Percentiles rank a stretch among this genome's conserved stretches.
Evolutionary conservation across 2,888 invertebrate genomes (phyloP).

Genomic region (Agonopterix arenella): DNA sequence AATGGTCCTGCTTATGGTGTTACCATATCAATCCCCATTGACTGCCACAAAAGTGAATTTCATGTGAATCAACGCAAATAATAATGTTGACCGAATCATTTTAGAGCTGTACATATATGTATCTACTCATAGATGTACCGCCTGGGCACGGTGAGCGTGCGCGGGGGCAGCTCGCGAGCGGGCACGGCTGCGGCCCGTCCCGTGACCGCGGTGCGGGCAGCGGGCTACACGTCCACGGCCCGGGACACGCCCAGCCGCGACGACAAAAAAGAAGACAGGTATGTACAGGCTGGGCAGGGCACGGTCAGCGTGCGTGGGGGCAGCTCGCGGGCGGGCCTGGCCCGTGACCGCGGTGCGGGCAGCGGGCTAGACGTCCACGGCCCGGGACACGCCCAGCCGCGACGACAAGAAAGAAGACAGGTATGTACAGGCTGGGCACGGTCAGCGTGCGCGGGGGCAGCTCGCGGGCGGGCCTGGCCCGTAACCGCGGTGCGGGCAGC

Average conservation of each 20-base stretch:
- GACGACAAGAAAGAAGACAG: slow-evolving; percentile 88
- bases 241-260: slow-evolving; percentile 88
- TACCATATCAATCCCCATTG: too few species aligned
- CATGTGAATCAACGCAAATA: too few species aligned
- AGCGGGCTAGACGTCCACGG: slow-evolving; percentile 94
- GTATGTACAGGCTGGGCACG: slow-evolving; percentile 38
- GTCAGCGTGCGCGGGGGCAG: slow-evolving; percentile 45
- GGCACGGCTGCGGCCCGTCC: too few species aligned
- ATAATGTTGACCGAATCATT: background rate
- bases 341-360: slow-evolving; percentile 98
- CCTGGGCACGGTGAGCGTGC: slow-evolving; percentile 52
- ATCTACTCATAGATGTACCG: slow-evolving; percentile 46
- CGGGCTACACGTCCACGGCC: slow-evolving; percentile 93
- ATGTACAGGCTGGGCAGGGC: background rate
- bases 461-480: slow-evolving; percentile 80
- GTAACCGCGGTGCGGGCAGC: slow-evolving; percentile 98
- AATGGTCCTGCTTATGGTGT: too few species aligned
- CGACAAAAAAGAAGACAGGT: slow-evolving; percentile 86
- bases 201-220: slow-evolving; percentile 97
- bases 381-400: slow-evolving; percentile 87
- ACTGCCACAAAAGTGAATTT: too few species aligned
- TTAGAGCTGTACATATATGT: background rate
- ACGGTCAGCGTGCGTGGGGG: slow-evolving; percentile 47
- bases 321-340: slow-evolving; percentile 54
- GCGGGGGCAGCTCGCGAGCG: slow-evolving; percentile 48